These are phyloP conservation scores for Bradypus variegatus DNA, from an alignment of 2,797 vertebrate genomes.

Conservation along the genomic window DNA sequence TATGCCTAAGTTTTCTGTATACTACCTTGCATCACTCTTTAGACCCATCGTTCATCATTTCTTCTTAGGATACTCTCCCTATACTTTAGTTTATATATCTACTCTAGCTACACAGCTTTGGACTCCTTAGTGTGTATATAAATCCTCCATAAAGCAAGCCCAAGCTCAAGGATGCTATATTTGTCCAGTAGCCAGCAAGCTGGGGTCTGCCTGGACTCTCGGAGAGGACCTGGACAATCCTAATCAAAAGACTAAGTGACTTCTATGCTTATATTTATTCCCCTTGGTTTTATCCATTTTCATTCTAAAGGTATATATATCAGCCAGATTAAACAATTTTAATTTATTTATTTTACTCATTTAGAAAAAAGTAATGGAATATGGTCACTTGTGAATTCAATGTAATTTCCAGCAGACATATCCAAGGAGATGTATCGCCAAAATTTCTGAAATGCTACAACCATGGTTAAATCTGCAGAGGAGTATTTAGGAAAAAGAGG, in stretches of 20 bases:
- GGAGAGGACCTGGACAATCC: not conserved
- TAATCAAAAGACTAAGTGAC: not conserved
- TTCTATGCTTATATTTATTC: not conserved
- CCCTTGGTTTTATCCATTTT: conserved; percentile 12
- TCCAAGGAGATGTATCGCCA: not conserved
- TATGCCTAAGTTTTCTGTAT: not conserved
- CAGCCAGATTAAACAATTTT: conserved; percentile 8
- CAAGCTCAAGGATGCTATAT: not conserved
- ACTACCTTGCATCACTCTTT: not conserved
- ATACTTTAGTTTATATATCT: not conserved
- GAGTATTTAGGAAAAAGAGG: not conserved
- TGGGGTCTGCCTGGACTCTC: not conserved
- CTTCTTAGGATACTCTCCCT: not conserved
- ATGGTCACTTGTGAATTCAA: not conserved
- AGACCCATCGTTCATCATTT: not conserved
- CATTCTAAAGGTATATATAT: not conserved
- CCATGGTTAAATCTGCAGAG: not conserved
- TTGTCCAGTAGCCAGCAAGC: not conserved
- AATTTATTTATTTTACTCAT: conserved; percentile 19
- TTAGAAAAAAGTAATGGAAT: not conserved
- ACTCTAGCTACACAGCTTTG: not conserved
- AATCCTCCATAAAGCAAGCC: not conserved
- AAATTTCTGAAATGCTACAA: not conserved
- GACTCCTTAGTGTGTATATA: not conserved
- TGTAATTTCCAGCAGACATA: conserved; percentile 1